Conservation (phyloP, 2,888 invertebrate genomes). For the Callinectes sapidus region DNA sequence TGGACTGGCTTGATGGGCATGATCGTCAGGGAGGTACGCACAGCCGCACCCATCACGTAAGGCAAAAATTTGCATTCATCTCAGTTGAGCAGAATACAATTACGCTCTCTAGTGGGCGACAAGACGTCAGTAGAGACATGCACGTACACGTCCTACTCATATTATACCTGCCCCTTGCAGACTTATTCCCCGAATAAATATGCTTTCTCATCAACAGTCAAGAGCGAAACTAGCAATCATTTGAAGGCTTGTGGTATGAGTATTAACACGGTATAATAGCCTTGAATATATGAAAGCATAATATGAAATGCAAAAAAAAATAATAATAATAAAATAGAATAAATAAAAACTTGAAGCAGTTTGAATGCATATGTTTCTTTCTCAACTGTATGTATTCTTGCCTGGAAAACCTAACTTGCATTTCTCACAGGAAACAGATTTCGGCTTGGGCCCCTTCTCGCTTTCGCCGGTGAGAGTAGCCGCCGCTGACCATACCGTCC, state of each 20-base stretch:
- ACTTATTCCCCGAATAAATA: background rate
- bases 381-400: background rate
- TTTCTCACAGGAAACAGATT: background rate
- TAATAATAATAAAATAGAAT: too few species aligned
- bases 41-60: background rate
- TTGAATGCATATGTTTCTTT: background rate
- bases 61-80: background rate
- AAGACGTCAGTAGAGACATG: background rate
- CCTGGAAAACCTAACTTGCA: background rate
- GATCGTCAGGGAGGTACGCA: slow-evolving; percentile 18
- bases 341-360: background rate
- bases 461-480: background rate
- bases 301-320: background rate
- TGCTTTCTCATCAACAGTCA: background rate
- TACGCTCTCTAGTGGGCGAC: background rate
- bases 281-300: background rate
- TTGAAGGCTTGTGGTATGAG: background rate
- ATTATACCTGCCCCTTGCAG: background rate
- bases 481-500: background rate
- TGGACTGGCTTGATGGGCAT: slow-evolving; percentile 39
- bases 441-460: background rate
- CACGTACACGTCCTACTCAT: background rate
- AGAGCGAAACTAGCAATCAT: background rate
- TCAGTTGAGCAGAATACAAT: background rate
- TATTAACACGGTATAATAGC: background rate